Evolutionary conservation across 2,113 vertebrate genomes (phyloP).

Genomic region (Pseudonaja textilis): DNA sequence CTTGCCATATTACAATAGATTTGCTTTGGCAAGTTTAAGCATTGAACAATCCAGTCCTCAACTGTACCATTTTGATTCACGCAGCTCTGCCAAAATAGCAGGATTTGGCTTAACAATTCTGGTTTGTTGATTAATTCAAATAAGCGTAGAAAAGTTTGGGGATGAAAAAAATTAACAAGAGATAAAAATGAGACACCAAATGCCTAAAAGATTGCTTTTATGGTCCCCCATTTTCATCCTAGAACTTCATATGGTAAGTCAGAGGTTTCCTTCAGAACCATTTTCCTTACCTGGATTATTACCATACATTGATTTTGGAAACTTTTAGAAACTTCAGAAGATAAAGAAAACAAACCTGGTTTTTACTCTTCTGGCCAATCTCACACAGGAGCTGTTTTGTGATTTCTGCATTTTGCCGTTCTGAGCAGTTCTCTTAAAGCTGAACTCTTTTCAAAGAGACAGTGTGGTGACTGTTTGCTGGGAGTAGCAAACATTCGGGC

Average conservation of each 20-base stretch:
- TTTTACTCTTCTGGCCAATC: conserved; percentile 49
- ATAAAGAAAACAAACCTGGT: conserved; percentile 42
- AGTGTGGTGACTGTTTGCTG: conserved; percentile 59
- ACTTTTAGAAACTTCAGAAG: too few species aligned
- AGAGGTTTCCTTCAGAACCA: background rate
- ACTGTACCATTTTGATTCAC: background rate
- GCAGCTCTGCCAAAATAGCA: background rate
- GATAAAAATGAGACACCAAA: background rate
- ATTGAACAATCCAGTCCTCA: background rate
- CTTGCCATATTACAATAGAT: background rate
- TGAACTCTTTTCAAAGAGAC: conserved; percentile 52
- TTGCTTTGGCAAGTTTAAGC: background rate
- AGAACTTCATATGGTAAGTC: background rate
- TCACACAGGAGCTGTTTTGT: conserved; percentile 37
- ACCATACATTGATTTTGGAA: conserved; percentile 9
- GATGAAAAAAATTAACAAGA: background rate
- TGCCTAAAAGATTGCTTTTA: background rate
- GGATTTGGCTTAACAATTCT: background rate
- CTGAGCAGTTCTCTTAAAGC: conserved; percentile 51
- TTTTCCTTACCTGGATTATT: background rate
- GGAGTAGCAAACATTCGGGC: conserved; percentile 41
- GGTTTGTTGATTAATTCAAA: background rate
- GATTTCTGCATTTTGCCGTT: conserved; percentile 53
- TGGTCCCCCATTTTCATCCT: background rate
- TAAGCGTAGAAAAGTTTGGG: background rate